phyloP scores from a whole-genome alignment of 1,140 invertebrate genomes.

The Caenorhabditis briggsae region DNA sequence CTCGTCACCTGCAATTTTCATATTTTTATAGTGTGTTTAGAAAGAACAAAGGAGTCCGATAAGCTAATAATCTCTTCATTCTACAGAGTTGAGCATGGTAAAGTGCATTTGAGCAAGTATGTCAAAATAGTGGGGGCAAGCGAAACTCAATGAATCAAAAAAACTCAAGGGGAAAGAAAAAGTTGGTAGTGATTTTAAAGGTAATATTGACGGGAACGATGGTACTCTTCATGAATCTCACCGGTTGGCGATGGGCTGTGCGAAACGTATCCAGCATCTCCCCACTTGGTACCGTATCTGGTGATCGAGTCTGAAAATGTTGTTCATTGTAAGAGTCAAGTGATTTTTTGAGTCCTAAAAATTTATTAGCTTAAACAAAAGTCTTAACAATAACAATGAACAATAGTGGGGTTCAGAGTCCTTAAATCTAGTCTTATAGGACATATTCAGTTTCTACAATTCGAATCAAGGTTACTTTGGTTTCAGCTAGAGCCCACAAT shows the following conservation, averaged over 20 bases:
- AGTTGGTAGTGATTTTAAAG: slow-evolving; percentile 1
- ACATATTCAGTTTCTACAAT: slow-evolving; percentile 62
- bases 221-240: slow-evolving; percentile 55
- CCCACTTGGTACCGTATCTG: slow-evolving; percentile 65
- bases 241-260: slow-evolving; percentile 59
- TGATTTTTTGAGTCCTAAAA: slow-evolving; percentile 9
- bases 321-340: background rate
- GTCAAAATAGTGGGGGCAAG: slow-evolving; percentile 32
- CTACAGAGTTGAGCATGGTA: slow-evolving; percentile 26
- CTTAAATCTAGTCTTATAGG: slow-evolving; percentile 21
- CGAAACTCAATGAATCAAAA: slow-evolving; percentile 40
- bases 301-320: slow-evolving; percentile 66
- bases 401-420: background rate
- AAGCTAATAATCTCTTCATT: slow-evolving; percentile 49
- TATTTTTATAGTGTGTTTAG: background rate
- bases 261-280: slow-evolving; percentile 65
- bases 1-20: slow-evolving; percentile 14
- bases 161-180: background rate
- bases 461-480: slow-evolving; percentile 61
- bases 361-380: slow-evolving; percentile 48
- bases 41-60: background rate
- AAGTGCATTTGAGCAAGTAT: slow-evolving; percentile 36
- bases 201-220: slow-evolving; percentile 60
- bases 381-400: slow-evolving; percentile 13
- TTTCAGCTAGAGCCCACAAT: slow-evolving; percentile 61